Base-by-base conservation (phyloP, 2,797 vertebrate species). In the Telmatherina bonti region DNA sequence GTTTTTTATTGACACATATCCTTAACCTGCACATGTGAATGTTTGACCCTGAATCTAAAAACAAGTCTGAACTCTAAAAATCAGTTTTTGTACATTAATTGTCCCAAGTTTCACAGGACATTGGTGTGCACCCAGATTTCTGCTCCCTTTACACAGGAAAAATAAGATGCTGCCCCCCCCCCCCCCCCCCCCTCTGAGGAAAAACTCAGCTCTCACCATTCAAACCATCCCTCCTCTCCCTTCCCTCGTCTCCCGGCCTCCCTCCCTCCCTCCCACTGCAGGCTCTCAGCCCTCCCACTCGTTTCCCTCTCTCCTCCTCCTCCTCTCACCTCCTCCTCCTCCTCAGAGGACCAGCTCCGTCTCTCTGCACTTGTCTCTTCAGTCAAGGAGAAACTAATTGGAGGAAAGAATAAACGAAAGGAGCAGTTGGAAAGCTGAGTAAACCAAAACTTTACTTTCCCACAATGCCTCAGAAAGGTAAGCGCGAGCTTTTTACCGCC, bases 401-500 rank as follows among this genome's bases (percentile, higher is more conserved):
- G 75, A 88, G 82, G 83, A 74, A 82, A 90, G 86, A 91, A 89
- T 85, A 89, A 85, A 85, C 88, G 83, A 88, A 83, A 92, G 93
- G 93, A 94, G 93, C 93, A 92, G 92, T 94, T 94, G 95, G 95
- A 93, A 93, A 96, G 95, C 92, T 95, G 88, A 94, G 94, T 93
- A 88, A 93, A 86, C 90, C 94, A 92, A 84, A 89, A 86, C 73
- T 81, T 85, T 81, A 77, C 75, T 77, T 82, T 71, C 79, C 69
- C 89, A 81, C 93, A 95, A 90, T 97, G 96, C 95, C 95, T 93
- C 96, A 94, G 90, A 94, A 96, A 97, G 96, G 96, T 97, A 96
- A 96, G 96, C 54, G 65, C 3, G 0, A 62, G 58, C 62, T 56
- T 15, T 67, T 54, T 11, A n/a, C 41, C 53, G 33, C 49, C 53